phyloP scores from a whole-genome alignment of 2,888 invertebrate species.

The Clepsis dumicolana region DNA sequence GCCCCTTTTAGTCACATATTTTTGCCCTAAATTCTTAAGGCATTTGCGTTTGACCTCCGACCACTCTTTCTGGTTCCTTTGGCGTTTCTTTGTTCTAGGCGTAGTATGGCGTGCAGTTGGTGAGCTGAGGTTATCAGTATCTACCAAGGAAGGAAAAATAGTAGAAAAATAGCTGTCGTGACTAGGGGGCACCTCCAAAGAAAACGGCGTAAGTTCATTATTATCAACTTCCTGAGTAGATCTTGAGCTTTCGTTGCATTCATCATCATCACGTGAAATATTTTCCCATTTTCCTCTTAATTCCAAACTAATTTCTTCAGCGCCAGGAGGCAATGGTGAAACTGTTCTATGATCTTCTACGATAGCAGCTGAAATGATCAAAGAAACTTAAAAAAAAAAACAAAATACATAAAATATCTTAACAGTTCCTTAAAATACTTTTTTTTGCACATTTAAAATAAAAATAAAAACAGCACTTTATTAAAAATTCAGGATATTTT shows the following conservation, averaged over 20 bases:
- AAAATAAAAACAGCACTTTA: slow-evolving; percentile 15
- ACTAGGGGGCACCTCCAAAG: slow-evolving; percentile 37
- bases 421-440: not conserved
- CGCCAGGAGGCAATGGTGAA: slow-evolving; percentile 39
- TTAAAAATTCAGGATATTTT: slow-evolving; percentile 24
- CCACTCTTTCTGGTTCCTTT: slow-evolving; percentile 27
- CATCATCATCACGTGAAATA: slow-evolving; percentile 4
- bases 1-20: slow-evolving; percentile 44
- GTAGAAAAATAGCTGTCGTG: not conserved
- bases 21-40: slow-evolving; percentile 45
- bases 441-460: not conserved
- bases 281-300: not conserved
- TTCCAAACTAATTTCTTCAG: slow-evolving; percentile 37
- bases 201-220: slow-evolving; percentile 42
- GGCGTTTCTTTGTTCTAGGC: slow-evolving; percentile 41
- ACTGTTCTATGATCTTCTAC: not conserved
- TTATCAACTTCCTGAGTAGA: slow-evolving; percentile 38
- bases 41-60: slow-evolving; percentile 29
- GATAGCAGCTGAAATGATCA: not conserved
- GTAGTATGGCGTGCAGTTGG: not conserved
- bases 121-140: not conserved
- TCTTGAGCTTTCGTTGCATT: slow-evolving; percentile 32
- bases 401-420: not conserved
- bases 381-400: not conserved
- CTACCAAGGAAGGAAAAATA: not conserved